Evolutionary conservation across 2,797 vertebrate genomes (phyloP), one percentile per base, ranked within the genome.

Genomic region (Sus cebifrons): DNA sequence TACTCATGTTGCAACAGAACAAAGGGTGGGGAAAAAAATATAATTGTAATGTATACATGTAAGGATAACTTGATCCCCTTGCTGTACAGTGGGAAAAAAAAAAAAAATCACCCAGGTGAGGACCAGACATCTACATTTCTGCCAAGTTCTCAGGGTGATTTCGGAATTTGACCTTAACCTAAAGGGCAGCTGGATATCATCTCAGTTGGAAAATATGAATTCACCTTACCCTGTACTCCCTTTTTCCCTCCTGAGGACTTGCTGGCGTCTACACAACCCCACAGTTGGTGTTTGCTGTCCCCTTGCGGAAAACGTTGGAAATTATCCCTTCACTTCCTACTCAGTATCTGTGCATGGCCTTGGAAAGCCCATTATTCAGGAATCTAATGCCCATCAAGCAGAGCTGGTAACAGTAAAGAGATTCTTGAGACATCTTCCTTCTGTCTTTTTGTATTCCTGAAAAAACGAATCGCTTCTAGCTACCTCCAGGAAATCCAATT

Each of bases 391-490:
- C 15, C 62, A 54, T 29, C 11, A 89, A 78, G 15, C 12, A 89
- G 78, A 52, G 27, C 74, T 29, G 36, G 6, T 77, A 89, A 89
- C 25, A 73, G 78, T 86, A 40, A 1, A 44, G 5, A 94, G 20
- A 70, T 92, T 85, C 6, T 49, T 67, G 20, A 65, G 52, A 32
- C 15, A 64, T 62, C 44, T 83, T 40, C 78, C 64, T 67, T 70
- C 58, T 68, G 2, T 88, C 60, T 29, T 87, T 89, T 10, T 32
- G 36, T 79, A 49, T 77, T 86, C 18, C 5, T 49, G 13, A 77
- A 52, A 86, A 92, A 81, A 62, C 86, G 3, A 75, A 77, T 91
- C 6, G 65, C 18, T 97, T 86, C 56, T 86, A 20, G 14, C 17
- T 86, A 49, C 23, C 21, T 86, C 29, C 40, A 82, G 2, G n/a